Evolutionary conservation across 2,797 vertebrate genomes (phyloP).

Genomic region (Poecile montanus): DNA sequence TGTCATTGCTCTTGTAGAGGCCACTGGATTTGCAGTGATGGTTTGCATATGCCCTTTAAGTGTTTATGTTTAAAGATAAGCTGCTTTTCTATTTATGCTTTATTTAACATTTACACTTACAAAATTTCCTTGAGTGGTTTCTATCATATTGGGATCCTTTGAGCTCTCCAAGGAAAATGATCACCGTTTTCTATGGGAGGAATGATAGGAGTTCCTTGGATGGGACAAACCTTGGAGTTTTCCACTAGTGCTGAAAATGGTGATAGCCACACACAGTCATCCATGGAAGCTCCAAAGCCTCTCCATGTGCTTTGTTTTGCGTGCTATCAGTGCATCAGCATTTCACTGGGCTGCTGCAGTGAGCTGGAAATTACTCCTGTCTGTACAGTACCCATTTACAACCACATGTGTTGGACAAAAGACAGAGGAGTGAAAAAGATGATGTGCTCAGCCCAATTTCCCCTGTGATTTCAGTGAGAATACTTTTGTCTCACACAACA

Average conservation of each 20-base stretch:
- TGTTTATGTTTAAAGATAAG: constrained; percentile 60
- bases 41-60: constrained; percentile 30
- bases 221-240: background rate
- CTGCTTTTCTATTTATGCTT: constrained; percentile 41
- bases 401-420: background rate
- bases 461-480: background rate
- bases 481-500: background rate
- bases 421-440: background rate
- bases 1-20: background rate
- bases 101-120: constrained; percentile 25
- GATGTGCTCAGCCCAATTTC: background rate
- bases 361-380: background rate
- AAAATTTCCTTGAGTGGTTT: constrained; percentile 45
- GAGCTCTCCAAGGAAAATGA: background rate
- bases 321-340: background rate
- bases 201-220: background rate
- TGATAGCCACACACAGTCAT: background rate
- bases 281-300: background rate
- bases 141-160: constrained; percentile 8
- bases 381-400: background rate
- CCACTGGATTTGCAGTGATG: constrained; percentile 23
- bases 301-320: background rate
- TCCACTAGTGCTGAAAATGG: background rate
- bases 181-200: background rate
- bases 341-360: background rate